phyloP scores from a whole-genome alignment of 2,888 invertebrate genomes.

The Eulithis testata region DNA sequence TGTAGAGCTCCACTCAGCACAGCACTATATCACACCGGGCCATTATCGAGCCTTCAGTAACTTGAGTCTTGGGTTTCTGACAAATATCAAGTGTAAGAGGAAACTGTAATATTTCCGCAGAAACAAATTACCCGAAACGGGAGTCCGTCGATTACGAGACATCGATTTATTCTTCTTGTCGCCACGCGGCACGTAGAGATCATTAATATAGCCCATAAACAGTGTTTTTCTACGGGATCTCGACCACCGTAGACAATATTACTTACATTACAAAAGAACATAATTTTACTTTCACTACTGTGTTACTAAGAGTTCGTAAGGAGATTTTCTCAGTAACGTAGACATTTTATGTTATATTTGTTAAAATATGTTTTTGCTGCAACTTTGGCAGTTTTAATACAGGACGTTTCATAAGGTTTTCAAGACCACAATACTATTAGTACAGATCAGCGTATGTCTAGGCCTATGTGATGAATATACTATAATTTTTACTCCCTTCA shows the following conservation, averaged over 20 bases:
- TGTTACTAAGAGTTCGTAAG: too few species aligned
- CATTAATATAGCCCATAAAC: conserved; percentile 62
- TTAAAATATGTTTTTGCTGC: too few species aligned
- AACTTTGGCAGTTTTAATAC: too few species aligned
- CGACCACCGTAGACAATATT: conserved; percentile 39
- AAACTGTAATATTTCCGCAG: conserved; percentile 53
- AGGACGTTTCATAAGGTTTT: too few species aligned
- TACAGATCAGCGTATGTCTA: not conserved
- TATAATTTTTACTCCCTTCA: too few species aligned
- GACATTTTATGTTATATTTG: too few species aligned
- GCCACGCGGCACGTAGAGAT: conserved; percentile 59
- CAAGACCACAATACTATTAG: not conserved
- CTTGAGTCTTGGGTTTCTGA: conserved; percentile 27
- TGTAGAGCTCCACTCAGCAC: too few species aligned
- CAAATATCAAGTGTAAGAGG: conserved; percentile 44
- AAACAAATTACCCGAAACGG: conserved; percentile 59
- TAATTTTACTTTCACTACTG: not conserved
- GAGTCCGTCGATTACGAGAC: conserved; percentile 65
- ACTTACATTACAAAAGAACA: conserved; percentile 28
- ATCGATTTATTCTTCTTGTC: conserved; percentile 65
- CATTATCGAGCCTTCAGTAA: conserved; percentile 16
- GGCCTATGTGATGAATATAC: too few species aligned
- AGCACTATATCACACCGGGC: not conserved
- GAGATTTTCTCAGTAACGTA: too few species aligned
- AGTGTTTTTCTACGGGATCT: conserved; percentile 52